Evolutionary conservation across 1,140 invertebrate species (phyloP).

Genomic region (Nephotettix cincticeps): DNA sequence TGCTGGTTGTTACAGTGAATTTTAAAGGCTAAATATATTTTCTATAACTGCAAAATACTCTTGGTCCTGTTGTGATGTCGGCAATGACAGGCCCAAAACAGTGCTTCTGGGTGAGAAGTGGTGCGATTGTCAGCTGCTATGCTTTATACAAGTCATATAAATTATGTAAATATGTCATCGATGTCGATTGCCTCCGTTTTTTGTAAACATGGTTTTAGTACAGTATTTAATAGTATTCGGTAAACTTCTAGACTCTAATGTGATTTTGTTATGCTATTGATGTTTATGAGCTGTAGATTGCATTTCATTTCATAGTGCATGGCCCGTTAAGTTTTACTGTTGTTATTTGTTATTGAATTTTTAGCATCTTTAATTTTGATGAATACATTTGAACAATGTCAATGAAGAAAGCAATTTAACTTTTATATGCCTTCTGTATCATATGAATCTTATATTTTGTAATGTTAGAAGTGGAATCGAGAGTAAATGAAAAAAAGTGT

Average conservation of each 20-base stretch:
- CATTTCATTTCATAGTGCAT: neutral
- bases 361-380: neutral
- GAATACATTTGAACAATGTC: slow-evolving; percentile 4
- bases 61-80: no score
- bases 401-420: slow-evolving; percentile 22
- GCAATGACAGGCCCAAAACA: no score
- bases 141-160: neutral
- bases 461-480: neutral
- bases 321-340: neutral
- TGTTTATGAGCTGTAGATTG: neutral
- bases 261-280: neutral
- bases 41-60: no score
- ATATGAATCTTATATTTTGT: slow-evolving; percentile 10
- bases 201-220: neutral
- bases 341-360: neutral
- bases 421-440: slow-evolving; percentile 15
- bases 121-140: neutral
- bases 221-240: neutral
- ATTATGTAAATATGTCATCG: neutral
- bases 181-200: slow-evolving; percentile 4
- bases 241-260: neutral
- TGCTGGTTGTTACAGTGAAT: no score
- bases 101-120: neutral
- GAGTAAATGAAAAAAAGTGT: neutral
- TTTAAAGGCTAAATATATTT: no score